Conservation (phyloP, 2,113 vertebrate genomes). For the Lota lota region DNA sequence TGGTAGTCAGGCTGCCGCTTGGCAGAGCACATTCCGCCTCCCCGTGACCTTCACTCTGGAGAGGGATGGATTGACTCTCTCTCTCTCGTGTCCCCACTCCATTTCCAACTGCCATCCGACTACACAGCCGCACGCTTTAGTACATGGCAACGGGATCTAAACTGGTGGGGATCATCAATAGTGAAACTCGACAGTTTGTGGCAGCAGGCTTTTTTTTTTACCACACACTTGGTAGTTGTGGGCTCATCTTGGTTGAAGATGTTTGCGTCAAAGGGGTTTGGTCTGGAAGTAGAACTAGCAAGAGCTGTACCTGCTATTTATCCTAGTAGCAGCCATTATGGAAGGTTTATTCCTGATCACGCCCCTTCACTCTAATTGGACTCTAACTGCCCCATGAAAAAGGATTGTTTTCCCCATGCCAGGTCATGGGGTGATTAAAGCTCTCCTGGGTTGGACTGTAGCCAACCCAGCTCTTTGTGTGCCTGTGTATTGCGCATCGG, state of each 20-base stretch:
- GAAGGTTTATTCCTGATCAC: neutral
- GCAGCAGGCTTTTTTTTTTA: no score
- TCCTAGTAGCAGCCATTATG: no score
- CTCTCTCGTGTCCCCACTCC: conserved; percentile 14
- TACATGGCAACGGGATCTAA: no score
- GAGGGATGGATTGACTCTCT: neutral
- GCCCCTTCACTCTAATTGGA: conserved; percentile 31
- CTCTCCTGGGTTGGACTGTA: conserved; percentile 37
- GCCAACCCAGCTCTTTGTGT: conserved; percentile 51
- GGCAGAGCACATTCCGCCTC: conserved; percentile 40
- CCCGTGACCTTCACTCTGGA: conserved; percentile 39
- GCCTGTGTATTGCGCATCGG: conserved; percentile 21
- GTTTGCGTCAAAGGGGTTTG: no score
- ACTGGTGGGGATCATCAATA: no score
- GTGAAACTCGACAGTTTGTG: no score
- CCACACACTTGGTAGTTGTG: no score
- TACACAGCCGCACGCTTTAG: neutral
- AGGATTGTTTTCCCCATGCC: conserved; percentile 38
- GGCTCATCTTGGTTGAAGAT: no score
- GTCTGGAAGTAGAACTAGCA: no score
- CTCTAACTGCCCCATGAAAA: conserved; percentile 31
- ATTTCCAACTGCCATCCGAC: conserved; percentile 29
- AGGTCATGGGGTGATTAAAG: conserved; percentile 44
- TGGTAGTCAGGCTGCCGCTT: conserved; percentile 49
- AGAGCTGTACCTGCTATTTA: no score